Evolutionary conservation across 2,797 vertebrate genomes (phyloP), one percentile per base, ranked within the genome.

Genomic region (Hemitrygon akajei): DNA sequence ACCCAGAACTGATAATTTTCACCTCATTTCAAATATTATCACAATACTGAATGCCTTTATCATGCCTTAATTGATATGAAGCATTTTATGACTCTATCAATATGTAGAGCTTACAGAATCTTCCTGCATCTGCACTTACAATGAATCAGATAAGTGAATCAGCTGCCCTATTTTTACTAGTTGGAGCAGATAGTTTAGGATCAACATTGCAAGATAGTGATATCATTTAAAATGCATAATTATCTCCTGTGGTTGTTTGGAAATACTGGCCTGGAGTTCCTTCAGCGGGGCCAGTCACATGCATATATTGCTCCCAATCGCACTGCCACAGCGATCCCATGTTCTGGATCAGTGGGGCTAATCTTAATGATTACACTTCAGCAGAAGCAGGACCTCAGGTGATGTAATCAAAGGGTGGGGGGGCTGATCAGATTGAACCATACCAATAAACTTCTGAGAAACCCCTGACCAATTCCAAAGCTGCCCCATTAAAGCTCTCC

Each of bases 61-160:
- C 56, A 69, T 89, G n/a, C 0, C n/a, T 89, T 66, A 89, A 60
- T 58, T 69, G 86, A 66, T 69, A 10, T n/a, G 63, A 89, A 89
- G 20, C 34, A 34, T 69, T 18, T n/a, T 66, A 30, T 63, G 86
- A 18, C 7, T 89, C 58, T 69, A 18, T 66, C 30, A 37, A 89
- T 89, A 34, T 66, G 20, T 37, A 22, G 16, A 66, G 60, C 63
- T 69, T 69, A 34, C 18, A 10, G 9, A 9, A 89, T 37, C 63
- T 69, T 66, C 37, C n/a, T 34, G 37, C 20, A 69, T 89, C 60
- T 87, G 58, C 34, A 63, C 60, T 89, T 66, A 22, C 60, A 69
- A 60, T 69, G 37, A 66, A 89, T 89, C 86, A 89, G 60, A 89
- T 89, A 20, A 89, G n/a, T 34, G n/a, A 89, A 89, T 69, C n/a